Evolutionary conservation across 2,113 vertebrate genomes (phyloP).

Genomic region (Glaucomys volans): DNA sequence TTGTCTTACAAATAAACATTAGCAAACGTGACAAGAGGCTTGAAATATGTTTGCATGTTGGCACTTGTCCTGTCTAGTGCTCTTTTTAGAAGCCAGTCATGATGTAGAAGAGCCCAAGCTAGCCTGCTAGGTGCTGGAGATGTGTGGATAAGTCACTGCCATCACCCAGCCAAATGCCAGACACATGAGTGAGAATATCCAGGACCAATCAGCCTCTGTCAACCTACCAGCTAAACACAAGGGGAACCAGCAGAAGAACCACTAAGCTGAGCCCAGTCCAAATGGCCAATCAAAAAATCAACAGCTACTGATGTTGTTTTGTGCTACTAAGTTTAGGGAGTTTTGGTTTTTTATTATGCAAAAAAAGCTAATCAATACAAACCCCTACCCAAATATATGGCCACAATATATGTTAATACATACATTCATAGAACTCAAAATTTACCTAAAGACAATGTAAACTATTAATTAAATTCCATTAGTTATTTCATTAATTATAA

Average conservation of each 20-base stretch:
- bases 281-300: neutral
- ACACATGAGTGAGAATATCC: neutral
- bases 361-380: neutral
- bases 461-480: neutral
- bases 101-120: neutral
- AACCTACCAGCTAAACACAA: neutral
- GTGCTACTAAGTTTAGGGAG: neutral
- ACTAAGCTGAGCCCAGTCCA: neutral
- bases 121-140: neutral
- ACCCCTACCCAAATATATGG: neutral
- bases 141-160: neutral
- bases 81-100: constrained; percentile 22
- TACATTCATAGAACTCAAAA: neutral
- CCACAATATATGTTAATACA: neutral
- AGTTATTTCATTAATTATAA: constrained; percentile 36
- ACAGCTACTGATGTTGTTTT: neutral
- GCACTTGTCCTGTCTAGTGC: neutral
- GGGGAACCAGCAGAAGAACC: neutral
- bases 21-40: neutral
- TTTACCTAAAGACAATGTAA: neutral
- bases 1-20: neutral
- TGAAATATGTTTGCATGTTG: neutral
- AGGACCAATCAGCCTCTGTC: neutral
- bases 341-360: neutral
- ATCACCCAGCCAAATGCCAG: neutral